Evolutionary conservation across 2,888 invertebrate genomes (phyloP), one percentile per base, ranked within the genome.

Genomic region (Drosophila pseudotakahashii): DNA sequence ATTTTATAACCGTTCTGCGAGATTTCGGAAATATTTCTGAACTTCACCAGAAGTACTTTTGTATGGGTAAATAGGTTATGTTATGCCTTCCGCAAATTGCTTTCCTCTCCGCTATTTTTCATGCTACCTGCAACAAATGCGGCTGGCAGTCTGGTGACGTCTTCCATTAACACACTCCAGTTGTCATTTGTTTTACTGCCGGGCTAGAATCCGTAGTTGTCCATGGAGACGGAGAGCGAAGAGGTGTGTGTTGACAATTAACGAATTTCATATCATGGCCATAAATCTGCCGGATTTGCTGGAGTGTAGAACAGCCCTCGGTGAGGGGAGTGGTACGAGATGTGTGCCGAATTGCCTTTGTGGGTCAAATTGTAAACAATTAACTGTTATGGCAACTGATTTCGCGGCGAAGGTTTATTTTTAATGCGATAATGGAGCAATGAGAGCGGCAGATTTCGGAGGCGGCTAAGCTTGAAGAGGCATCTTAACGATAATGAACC

Each of bases 151-250:
- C 54, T 44, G 71, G 50, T 61, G 71, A 55, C 26, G 32, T 19
- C 53, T 70, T 58, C 80, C 64, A 77, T 86, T 82, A 86, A 86
- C 87, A 82, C 87, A 82, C 81, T 82, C 81, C 81, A 83, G 77
- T 82, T 82, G 87, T 75, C 81, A 82, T 86, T 82, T 81, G 78
- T 83, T 86, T 79, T 74, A 60, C 47, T 54, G 66, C 30, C 63
- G 37, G 37, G 44, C 68, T 47, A 66, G 66, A 66, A 47, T 54
- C 52, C 32, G 68, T 39, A 47, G 36, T 52, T 39, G 66, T 45
- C 68, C 53, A 50, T 19, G 37, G 19, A 50, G 57, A 45, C 47
- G 50, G 68, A 47, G 32, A 26, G 34, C 30, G 52, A 19, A 19
- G 41, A 50, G 70, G 37, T 50, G 70, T 69, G 68, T 61, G 62